Evolutionary conservation across 1,140 invertebrate genomes (phyloP), one percentile per base, ranked within the genome.

Genomic region (Ostrea denselamellosa): DNA sequence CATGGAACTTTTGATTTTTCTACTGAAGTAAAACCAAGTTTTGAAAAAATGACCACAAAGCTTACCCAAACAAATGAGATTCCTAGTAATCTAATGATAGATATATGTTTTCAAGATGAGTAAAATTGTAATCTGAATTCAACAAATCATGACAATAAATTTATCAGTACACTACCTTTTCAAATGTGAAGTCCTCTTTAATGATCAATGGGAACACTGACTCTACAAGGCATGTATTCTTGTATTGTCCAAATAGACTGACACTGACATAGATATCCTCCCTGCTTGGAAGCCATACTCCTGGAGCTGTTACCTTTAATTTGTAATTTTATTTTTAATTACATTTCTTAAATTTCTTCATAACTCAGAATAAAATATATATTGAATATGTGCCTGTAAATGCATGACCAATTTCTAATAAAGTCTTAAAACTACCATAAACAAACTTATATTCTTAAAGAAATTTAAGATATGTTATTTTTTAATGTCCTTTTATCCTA

Each of bases 261-360:
- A 95, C 90, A 86, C 93, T 94, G 10, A 95, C 82, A 87, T 94
- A 95, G 10, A 93, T 83, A 89, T 94, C 92, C 87, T 94, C 94
- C 86, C 92, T 92, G 85, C 93, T 94, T 25, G 92, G 91, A 68
- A 95, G 87, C 92, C 94, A 94, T 12, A 93, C 92, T 9, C 94
- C 94, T 71, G 94, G 94, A 82, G 93, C 93, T 81, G 94, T 92
- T 8, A 94, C 92, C 94, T 94, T 85, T 5, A 87, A 87, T 28
- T 87, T n/a, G 34, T 44, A 77, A 28, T 28, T 12, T 14, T 81
- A 1, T 44, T 44, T 44, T 53, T 19, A 77, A 71, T 71, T 68
- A 14, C 10, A 19, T 25, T 8, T 4, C 8, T 68, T 10, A 53
- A 19, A 85, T 85, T 85, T 17, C 14, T 9, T 51, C 10, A n/a